Conservation (phyloP, 2,797 vertebrate genomes). For the Bradypodion pumilum region DNA sequence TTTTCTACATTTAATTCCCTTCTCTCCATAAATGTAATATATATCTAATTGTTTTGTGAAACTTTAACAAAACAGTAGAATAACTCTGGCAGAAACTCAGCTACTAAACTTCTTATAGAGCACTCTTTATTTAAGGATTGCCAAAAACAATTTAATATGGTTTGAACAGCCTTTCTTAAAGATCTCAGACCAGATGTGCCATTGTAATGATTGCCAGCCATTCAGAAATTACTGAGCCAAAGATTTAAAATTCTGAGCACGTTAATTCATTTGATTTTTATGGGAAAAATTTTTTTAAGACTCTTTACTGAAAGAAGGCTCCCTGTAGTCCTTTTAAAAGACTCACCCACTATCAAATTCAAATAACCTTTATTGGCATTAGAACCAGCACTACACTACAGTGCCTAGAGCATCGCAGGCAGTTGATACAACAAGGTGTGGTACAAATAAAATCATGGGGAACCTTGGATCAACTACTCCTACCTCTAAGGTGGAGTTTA, state of each 20-base stretch:
- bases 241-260: not conserved
- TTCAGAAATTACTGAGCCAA: conserved; percentile 17
- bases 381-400: no score
- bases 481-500: no score
- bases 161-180: conserved; percentile 16
- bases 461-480: no score
- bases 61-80: not conserved
- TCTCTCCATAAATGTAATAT: conserved; percentile 1
- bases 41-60: conserved; percentile 1
- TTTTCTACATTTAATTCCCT: not conserved
- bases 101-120: not conserved
- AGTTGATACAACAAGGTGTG: no score
- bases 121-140: conserved; percentile 4
- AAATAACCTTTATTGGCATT: no score
- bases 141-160: not conserved
- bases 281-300: not conserved
- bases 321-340: not conserved
- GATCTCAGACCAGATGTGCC: conserved; percentile 23
- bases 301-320: not conserved
- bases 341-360: not conserved
- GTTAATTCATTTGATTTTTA: not conserved
- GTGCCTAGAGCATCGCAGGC: no score
- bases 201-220: not conserved
- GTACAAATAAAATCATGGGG: no score
- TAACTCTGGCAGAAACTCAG: not conserved